A percentile compares a stretch with the other conserved stretches of the same genome.
Evolutionary conservation across 1,140 invertebrate species (phyloP).

Genomic region (Goniozus legneri): DNA sequence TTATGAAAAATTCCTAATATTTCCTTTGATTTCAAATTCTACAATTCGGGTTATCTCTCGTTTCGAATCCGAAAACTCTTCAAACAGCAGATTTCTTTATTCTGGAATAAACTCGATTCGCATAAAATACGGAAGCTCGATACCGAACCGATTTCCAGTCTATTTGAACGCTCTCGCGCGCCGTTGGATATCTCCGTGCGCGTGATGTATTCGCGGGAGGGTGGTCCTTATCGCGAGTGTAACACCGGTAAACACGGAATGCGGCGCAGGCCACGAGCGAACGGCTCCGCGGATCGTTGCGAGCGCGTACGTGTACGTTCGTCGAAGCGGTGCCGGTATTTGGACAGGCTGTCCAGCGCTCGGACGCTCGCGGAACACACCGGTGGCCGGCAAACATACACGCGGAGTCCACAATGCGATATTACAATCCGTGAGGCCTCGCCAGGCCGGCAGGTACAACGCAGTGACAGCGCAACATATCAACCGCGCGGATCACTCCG

Average conservation of each 20-base stretch:
- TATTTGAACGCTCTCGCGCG: neutral
- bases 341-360: conserved; percentile 44
- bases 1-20: too few relatives aligned
- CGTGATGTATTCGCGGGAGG: conserved; percentile 6
- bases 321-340: conserved; percentile 43
- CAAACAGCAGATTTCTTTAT: too few relatives aligned
- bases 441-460: conserved; percentile 35
- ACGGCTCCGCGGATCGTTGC: conserved; percentile 30
- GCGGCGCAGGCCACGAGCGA: too few relatives aligned
- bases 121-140: too few relatives aligned
- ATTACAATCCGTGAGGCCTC: conserved; percentile 44
- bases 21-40: too few relatives aligned
- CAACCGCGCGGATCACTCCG: conserved; percentile 28
- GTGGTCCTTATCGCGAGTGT: conserved; percentile 26
- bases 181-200: neutral
- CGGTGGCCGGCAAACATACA: conserved; percentile 45
- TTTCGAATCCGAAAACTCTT: too few relatives aligned
- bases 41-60: too few relatives aligned
- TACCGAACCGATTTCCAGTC: too few relatives aligned
- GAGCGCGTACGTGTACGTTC: conserved; percentile 26
- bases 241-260: conserved; percentile 40
- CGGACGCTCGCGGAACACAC: conserved; percentile 38
- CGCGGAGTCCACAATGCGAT: conserved; percentile 50
- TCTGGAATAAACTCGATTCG: too few relatives aligned
- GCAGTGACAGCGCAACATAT: conserved; percentile 47